Conservation (phyloP, 2,888 invertebrate genomes). For the Agrochola circellaris region DNA sequence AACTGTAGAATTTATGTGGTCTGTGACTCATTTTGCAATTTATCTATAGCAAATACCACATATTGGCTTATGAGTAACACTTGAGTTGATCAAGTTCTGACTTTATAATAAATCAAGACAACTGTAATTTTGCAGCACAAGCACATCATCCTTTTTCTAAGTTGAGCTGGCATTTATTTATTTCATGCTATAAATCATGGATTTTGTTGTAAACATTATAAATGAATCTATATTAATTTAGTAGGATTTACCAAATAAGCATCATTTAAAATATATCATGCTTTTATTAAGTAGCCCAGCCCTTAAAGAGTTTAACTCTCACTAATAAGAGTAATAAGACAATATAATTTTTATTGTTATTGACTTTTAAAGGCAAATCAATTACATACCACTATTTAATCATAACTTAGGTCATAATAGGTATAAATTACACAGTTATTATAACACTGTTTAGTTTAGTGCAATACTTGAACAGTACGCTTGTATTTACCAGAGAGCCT, state of each 20-base stretch:
- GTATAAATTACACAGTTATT: constrained; percentile 10
- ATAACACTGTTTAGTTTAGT: background rate
- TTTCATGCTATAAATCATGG: background rate
- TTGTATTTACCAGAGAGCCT: constrained; percentile 32
- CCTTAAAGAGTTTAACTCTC: background rate
- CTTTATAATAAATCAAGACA: background rate
- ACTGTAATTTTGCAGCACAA: background rate
- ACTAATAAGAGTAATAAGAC: too few relatives aligned
- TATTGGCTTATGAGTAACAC: constrained; percentile 12
- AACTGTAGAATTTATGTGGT: constrained; percentile 17
- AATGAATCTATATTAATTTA: background rate
- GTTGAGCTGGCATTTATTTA: background rate
- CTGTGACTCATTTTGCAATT: constrained; percentile 40
- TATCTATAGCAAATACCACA: constrained; percentile 15
- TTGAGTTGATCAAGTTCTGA: background rate
- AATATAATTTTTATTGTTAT: too few relatives aligned
- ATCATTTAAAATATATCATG: background rate
- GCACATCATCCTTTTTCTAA: background rate
- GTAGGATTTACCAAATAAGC: background rate
- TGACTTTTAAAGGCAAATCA: too few relatives aligned
- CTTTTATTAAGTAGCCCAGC: background rate
- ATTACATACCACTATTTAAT: background rate
- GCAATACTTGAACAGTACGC: constrained; percentile 16
- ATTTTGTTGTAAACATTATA: background rate
- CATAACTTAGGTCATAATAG: background rate